Evolutionary conservation across 2,113 vertebrate genomes (phyloP).

Genomic region (Sciurus niger): DNA sequence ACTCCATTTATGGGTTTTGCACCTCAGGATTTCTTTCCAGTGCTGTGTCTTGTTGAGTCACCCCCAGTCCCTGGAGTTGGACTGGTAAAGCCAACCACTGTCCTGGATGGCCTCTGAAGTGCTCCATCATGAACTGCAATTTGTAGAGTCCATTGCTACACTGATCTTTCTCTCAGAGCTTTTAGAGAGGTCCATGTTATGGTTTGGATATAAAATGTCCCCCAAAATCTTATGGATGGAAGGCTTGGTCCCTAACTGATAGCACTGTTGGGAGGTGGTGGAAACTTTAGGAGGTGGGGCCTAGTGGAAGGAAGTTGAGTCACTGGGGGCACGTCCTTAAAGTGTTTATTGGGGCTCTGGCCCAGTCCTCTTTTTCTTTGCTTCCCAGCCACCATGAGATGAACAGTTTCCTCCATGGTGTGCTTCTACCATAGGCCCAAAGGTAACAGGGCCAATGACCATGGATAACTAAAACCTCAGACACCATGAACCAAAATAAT

Average conservation of each 20-base stretch:
- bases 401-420: not conserved
- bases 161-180: not conserved
- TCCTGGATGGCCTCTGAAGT: not conserved
- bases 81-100: not conserved
- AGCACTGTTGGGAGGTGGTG: not conserved
- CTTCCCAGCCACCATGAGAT: not conserved
- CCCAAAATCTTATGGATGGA: not conserved
- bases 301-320: not conserved
- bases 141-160: not conserved
- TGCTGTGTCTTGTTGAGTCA: not conserved
- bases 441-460: not conserved
- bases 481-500: not conserved
- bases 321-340: not conserved
- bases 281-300: not conserved
- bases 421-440: not conserved
- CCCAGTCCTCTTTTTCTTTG: not conserved
- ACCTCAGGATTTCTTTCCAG: not conserved
- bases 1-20: not conserved
- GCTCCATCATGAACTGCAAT: not conserved
- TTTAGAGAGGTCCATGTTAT: not conserved
- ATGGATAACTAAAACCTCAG: not conserved
- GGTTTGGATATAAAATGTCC: not conserved
- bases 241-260: not conserved
- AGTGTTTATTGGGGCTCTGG: not conserved
- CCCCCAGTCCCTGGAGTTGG: not conserved